Base-by-base conservation (phyloP, 2,888 invertebrate species). In the Heliconius ethilla region DNA sequence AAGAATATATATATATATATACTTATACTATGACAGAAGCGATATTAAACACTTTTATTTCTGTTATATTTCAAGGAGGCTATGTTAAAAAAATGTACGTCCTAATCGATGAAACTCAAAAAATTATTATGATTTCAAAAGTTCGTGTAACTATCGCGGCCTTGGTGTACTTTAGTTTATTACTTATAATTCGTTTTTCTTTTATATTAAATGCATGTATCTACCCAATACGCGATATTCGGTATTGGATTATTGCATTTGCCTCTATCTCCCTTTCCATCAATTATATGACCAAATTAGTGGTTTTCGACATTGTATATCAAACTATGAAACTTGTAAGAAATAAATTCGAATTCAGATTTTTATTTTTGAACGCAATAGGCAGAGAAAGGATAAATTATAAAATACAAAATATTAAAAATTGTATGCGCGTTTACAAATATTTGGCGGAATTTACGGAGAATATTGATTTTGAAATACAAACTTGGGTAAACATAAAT, bases 401-500 rank as follows among this genome's bases (percentile, higher is more conserved):
- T n/a, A 45, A 45, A 25, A 70, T 45, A 15, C 15, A 40, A 69
- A 40, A 69, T 45, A 69, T 69, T 25, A 69, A 45, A 45, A 69
- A 6, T 4, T 69, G 45, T 69, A 40, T 69, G 25, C 9, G 4
- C 18, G 6, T 69, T 2, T 69, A 69, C 25, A 5, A 69, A 25
- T 6, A 40, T 40, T 69, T 40, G 45, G 45, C 25, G 3, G 25
- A 69, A 45, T 69, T 40, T 27, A 40, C 3, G n/a, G 45, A 40
- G 10, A 40, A 37, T 69, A 40, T 69, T 37, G 40, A 69, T 69
- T 25, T 45, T 22, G 69, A 69, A 25, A 69, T 69, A 45, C 45
- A 69, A 69, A 25, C 69, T 3, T 69, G 69, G 69, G 69, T 69
- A 69, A 55, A 29, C 6, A 29, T 29, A 29, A 29, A 29, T 29